phyloP scores from a whole-genome alignment of 2,797 vertebrate genomes.

The Hypotaenidia okinawae region DNA sequence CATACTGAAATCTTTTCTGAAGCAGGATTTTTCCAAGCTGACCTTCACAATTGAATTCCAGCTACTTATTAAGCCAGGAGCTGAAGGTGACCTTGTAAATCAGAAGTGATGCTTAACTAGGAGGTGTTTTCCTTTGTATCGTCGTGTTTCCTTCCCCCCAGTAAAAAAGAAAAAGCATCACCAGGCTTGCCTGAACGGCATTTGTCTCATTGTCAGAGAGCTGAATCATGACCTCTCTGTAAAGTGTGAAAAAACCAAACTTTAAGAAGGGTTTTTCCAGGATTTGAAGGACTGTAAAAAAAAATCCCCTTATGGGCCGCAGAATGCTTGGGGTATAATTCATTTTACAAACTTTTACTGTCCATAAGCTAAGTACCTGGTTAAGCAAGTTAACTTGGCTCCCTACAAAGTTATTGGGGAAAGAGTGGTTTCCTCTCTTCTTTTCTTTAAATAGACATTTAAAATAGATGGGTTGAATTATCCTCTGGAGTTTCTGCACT shows the following conservation, averaged over 20 bases:
- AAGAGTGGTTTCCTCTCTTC: not conserved
- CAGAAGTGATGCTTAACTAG: not conserved
- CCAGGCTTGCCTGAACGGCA: not conserved
- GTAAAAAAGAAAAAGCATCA: not conserved
- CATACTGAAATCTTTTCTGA: not conserved
- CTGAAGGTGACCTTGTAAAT: not conserved
- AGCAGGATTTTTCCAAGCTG: not conserved
- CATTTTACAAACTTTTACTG: not conserved
- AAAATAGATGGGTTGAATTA: conserved; percentile 37
- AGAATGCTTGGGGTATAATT: not conserved
- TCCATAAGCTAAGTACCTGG: not conserved
- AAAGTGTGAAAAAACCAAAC: not conserved
- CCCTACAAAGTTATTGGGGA: not conserved
- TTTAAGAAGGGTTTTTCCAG: not conserved
- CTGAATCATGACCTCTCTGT: not conserved
- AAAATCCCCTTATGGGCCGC: not conserved
- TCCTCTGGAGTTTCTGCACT: conserved; percentile 24
- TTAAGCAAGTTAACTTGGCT: conserved; percentile 35
- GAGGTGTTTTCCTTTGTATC: not conserved
- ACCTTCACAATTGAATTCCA: not conserved
- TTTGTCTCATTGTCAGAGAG: not conserved
- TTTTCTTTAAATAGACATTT: conserved; percentile 23
- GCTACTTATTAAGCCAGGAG: not conserved
- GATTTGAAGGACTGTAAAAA: conserved; percentile 11
- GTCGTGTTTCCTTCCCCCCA: too few species aligned